These are phyloP conservation scores for Dexiosoma caninum DNA, from an alignment of 2,888 invertebrate species.

Conservation along the genomic window DNA sequence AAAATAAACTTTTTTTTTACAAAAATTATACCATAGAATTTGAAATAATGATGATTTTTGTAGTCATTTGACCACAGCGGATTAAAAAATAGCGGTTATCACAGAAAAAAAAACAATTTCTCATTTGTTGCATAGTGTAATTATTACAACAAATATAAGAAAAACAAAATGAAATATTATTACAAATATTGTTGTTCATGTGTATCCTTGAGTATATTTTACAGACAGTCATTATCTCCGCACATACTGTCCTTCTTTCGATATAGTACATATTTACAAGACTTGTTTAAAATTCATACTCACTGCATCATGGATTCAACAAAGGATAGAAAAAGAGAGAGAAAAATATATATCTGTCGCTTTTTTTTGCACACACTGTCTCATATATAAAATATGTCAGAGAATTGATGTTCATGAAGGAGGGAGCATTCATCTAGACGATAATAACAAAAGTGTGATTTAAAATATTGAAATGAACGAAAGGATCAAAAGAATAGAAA, in stretches of 20 bases:
- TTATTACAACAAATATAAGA: conserved; percentile 9
- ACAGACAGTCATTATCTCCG: too few relatives aligned
- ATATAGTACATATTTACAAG: too few relatives aligned
- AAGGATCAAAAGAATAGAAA: background rate
- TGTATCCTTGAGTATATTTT: background rate
- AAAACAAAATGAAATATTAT: background rate
- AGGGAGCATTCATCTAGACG: conserved; percentile 17
- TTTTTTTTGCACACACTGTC: background rate
- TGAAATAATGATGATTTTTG: too few relatives aligned
- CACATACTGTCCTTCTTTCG: too few relatives aligned
- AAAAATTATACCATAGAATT: too few relatives aligned
- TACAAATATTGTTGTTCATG: background rate
- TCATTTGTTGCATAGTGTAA: too few relatives aligned
- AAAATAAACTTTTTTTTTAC: too few relatives aligned
- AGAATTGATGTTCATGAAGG: background rate
- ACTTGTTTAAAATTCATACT: conserved; percentile 2
- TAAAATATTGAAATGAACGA: conserved; percentile 20
- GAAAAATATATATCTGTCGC: background rate
- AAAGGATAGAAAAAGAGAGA: background rate
- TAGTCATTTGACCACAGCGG: too few relatives aligned
- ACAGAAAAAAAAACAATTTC: too few relatives aligned
- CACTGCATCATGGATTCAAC: conserved; percentile 12
- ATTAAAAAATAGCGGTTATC: too few relatives aligned
- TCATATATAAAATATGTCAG: background rate
- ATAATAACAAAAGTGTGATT: conserved; percentile 49